phyloP scores from a whole-genome alignment of 2,888 invertebrate genomes.

The Acleris holmiana region DNA sequence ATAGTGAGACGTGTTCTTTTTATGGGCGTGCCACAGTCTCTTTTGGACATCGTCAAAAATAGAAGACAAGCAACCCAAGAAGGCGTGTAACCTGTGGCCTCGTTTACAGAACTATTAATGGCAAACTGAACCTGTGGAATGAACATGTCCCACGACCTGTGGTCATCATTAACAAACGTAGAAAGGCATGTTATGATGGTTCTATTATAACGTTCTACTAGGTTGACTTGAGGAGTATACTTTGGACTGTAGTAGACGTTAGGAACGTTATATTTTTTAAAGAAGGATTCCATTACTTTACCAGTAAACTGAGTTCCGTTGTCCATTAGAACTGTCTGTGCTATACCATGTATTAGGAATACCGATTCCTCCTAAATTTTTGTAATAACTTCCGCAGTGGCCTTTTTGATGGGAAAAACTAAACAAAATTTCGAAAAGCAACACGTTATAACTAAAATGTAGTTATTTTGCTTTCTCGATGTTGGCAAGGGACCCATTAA shows the following conservation, averaged over 20 bases:
- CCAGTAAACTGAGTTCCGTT: slow-evolving; percentile 47
- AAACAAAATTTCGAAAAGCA: slow-evolving; percentile 44
- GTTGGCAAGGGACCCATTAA: slow-evolving; percentile 44
- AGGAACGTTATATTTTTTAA: slow-evolving; percentile 44
- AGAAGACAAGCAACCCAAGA: slow-evolving; percentile 1
- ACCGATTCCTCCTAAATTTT: slow-evolving; percentile 42
- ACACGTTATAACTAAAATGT: slow-evolving; percentile 41
- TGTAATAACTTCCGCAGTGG: slow-evolving; percentile 35
- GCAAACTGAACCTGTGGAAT: slow-evolving; percentile 43
- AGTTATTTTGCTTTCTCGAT: slow-evolving; percentile 35
- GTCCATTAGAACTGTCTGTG: slow-evolving; percentile 43
- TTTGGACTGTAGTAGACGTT: slow-evolving; percentile 39
- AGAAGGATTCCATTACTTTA: slow-evolving; percentile 6
- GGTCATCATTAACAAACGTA: slow-evolving; percentile 40
- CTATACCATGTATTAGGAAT: slow-evolving; percentile 47
- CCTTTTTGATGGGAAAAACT: slow-evolving; percentile 39
- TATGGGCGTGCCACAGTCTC: background rate
- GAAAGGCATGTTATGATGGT: slow-evolving; percentile 41
- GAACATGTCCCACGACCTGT: slow-evolving; percentile 42
- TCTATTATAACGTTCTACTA: slow-evolving; percentile 43
- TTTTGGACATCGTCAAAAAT: background rate
- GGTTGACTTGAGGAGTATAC: slow-evolving; percentile 37
- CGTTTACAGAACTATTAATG: slow-evolving; percentile 43
- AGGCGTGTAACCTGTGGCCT: slow-evolving; percentile 41
- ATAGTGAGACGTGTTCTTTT: background rate